Evolutionary conservation across 2,797 vertebrate species (phyloP), one percentile per base, ranked within the genome.

Genomic region (Propithecus deckenii): DNA sequence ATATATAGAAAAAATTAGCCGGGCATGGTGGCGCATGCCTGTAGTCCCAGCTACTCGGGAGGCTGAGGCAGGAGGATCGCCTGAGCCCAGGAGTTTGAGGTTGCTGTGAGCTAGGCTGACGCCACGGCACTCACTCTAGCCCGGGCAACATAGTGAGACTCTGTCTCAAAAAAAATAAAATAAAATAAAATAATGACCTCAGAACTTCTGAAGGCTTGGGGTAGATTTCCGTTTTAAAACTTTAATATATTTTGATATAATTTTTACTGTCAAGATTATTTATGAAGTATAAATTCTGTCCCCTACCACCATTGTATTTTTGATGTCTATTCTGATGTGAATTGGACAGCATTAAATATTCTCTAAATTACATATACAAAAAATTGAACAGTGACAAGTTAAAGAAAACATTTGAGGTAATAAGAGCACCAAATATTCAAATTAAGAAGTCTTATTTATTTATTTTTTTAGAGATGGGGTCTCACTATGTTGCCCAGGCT

Each of bases 181-280:
- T n/a, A 38, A 38, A 57, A 86, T n/a, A n/a, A 93, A 95, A 94
- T 63, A 89, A 71, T 72, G 35, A 75, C 18, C 23, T 87, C 23
- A 79, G n/a, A 90, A 48, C 2, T 80, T 84, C 35, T 81, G 15
- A 94, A 95, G 20, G 11, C 10, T 65, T 65, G 4, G 5, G 20
- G 55, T 28, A 88, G 22, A 85, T 91, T 86, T 94, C 38, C 79
- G 12, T 72, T 91, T 96, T 91, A 78, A 88, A 92, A 86, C 4
- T 25, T 87, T 75, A 86, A 57, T 71, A 30, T 91, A 52, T 86
- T 87, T 88, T 74, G 41, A 50, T 85, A 67, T 63, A 69, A 75
- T 81, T 89, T 43, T 92, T 76, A 72, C 43, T 84, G 8, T 84
- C 32, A 69, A 5, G 32, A 92, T 84, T 86, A 72, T 86, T 3